Conservation (phyloP, 2,888 invertebrate species). For the Eurytoma adleriae region DNA sequence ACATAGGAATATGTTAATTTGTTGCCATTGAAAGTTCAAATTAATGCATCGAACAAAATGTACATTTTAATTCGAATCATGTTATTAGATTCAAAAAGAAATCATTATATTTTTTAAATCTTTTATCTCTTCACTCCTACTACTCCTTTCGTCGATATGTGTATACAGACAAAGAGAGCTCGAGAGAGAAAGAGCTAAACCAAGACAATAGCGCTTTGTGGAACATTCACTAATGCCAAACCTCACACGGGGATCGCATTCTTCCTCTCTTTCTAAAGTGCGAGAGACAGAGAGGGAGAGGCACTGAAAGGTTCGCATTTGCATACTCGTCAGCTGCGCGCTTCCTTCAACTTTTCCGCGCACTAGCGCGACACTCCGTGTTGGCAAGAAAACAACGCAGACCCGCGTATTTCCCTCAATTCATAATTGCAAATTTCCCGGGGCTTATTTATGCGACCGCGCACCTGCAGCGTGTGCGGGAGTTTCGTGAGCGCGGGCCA, state of each 20-base stretch:
- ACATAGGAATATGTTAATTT: no score
- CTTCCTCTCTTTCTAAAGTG: conserved; percentile 61
- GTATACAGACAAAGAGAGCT: neutral
- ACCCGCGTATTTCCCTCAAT: conserved; percentile 74
- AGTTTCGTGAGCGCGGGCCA: neutral
- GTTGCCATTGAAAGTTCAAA: no score
- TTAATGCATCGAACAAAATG: no score
- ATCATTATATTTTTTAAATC: no score
- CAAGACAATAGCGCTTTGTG: conserved; percentile 28
- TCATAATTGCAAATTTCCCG: conserved; percentile 76
- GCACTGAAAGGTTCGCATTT: conserved; percentile 70
- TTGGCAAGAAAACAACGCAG: conserved; percentile 62
- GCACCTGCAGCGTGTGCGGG: conserved; percentile 47
- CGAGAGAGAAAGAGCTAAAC: neutral
- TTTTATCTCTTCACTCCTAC: no score
- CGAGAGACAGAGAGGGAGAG: neutral
- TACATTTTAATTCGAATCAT: no score
- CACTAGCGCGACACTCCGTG: conserved; percentile 57
- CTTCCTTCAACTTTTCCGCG: conserved; percentile 76
- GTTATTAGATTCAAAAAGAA: no score
- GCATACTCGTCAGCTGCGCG: conserved; percentile 76
- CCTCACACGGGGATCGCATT: conserved; percentile 70
- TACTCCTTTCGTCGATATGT: conserved; percentile 15
- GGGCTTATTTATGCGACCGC: conserved; percentile 75
- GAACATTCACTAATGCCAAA: conserved; percentile 69